Evolutionary conservation across 2,888 invertebrate species (phyloP), one percentile per base, ranked within the genome.

Genomic region (Cephus sareptanus): DNA sequence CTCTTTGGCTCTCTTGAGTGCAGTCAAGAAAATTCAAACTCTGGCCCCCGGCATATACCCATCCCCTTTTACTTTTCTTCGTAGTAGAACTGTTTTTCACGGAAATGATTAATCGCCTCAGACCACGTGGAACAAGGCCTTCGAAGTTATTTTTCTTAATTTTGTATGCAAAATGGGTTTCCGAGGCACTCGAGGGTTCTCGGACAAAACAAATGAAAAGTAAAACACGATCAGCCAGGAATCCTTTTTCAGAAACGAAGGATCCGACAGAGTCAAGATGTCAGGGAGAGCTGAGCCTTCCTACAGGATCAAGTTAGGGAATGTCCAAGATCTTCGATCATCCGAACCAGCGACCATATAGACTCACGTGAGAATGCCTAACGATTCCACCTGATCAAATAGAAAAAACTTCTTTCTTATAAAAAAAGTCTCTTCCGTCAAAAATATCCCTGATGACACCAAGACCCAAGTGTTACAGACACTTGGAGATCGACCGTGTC

Each of bases 61-160:
- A 56, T 23, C 56, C 56, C 23, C 23, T 56, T 23, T 56, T 56
- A 31, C 34, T 33, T 23, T 71, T 23, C 71, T 71, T 31, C 1
- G 6, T 12, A 9, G 71, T 34, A 34, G 11, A 71, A 34, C 33
- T 71, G 56, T 73, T 77, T 79, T 75, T 34, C 35, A 34, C 30
- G 56, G 37, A 77, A 74, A 76, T 77, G 81, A 79, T 79, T 80
- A 81, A 80, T 79, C 81, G 76, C 74, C 13, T 35, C 68, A 34
- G 56, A 56, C 56, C 33, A 37, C 23, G 76, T 35, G 68, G 33
- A 74, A 73, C 31, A 30, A 74, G 69, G 68, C 78, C 75, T 75
- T 3, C 31, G 78, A 78, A 68, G 69, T 77, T 75, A 78, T 79
- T 79, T 81, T 81, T 79, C 77, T 76, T 77, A 77, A 81, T 80